Evolutionary conservation across 2,113 vertebrate genomes (phyloP).

Genomic region (Oenanthe oenanthe): DNA sequence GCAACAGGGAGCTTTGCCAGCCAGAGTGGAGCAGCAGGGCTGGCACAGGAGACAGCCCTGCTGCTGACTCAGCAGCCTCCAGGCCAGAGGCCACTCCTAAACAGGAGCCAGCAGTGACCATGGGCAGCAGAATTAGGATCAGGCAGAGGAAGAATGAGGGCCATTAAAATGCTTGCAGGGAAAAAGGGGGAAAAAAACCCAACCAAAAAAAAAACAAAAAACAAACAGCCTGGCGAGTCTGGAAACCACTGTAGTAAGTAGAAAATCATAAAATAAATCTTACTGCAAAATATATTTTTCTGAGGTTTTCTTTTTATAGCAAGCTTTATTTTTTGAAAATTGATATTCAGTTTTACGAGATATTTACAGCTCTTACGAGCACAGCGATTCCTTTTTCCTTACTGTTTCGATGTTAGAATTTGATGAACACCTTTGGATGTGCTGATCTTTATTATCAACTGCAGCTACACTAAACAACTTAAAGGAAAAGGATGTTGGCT

Average conservation of each 20-base stretch:
- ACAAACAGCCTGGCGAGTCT: background rate
- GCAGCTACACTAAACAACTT: background rate
- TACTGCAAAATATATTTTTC: background rate
- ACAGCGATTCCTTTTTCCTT: background rate
- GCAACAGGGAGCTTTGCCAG: background rate
- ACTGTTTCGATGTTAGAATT: slow-evolving; percentile 2
- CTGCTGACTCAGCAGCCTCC: background rate
- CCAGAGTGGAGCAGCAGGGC: background rate
- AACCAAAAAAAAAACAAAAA: background rate
- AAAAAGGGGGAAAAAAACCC: background rate
- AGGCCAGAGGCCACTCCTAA: background rate
- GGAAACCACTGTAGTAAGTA: slow-evolving; percentile 3
- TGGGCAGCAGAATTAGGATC: background rate
- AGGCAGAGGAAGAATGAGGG: slow-evolving; percentile 14
- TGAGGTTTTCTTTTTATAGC: slow-evolving; percentile 16
- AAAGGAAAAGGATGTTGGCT: background rate
- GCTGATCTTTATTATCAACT: background rate
- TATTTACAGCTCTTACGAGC: slow-evolving; percentile 29
- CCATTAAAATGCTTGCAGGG: background rate
- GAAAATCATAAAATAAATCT: slow-evolving; percentile 30
- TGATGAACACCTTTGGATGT: background rate
- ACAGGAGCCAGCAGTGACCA: background rate
- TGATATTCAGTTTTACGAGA: background rate
- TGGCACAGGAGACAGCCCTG: background rate
- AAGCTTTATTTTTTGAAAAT: slow-evolving; percentile 38